Evolutionary conservation across 2,797 vertebrate genomes (phyloP), one percentile per base, ranked within the genome.

Genomic region (Coracias cyanogaster): DNA sequence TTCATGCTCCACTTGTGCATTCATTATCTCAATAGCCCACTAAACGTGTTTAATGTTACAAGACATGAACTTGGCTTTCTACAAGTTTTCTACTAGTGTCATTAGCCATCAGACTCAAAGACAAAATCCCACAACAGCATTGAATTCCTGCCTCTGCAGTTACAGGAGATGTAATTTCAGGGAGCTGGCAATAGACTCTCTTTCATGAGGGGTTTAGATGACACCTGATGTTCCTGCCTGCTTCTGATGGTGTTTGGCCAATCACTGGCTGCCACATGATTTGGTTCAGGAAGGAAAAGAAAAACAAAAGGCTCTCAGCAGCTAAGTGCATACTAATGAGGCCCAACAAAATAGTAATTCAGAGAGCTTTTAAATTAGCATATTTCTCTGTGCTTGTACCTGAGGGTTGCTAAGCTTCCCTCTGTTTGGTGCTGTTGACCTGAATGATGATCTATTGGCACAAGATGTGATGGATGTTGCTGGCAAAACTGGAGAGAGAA

Each of bases 301-400:
- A 92, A 76, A 81, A 78, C 65, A 79, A 93, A 88, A 89, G 46
- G 43, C 51, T 70, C 41, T 89, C 84, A 88, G 90, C 89, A 96
- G 77, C 46, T 78, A 95, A 87, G 58, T 72, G 89, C 94, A 96
- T 96, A 82, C 94, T 92, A 97, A 97, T 95, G 92, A 96, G 81
- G n/a, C n/a, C 55, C 24, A 92, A 93, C 82, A 93, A 96, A 97
- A 94, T 82, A 82, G 52, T 80, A 91, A 96, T 94, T 97, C 92
- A 94, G 81, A 93, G 80, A 87, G 54, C 71, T 90, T 91, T 94
- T 88, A 95, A 86, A 96, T 96, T 96, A 94, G 91, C 86, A 65
- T 96, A 86, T 95, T 93, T 96, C 51, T 84, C 82, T 93, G 33
- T 78, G 35, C 61, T 93, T 87, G 86, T 89, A 91, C 82, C 19